phyloP scores from a whole-genome alignment of 1,140 invertebrate species.

The Drosophila sucinea region DNA sequence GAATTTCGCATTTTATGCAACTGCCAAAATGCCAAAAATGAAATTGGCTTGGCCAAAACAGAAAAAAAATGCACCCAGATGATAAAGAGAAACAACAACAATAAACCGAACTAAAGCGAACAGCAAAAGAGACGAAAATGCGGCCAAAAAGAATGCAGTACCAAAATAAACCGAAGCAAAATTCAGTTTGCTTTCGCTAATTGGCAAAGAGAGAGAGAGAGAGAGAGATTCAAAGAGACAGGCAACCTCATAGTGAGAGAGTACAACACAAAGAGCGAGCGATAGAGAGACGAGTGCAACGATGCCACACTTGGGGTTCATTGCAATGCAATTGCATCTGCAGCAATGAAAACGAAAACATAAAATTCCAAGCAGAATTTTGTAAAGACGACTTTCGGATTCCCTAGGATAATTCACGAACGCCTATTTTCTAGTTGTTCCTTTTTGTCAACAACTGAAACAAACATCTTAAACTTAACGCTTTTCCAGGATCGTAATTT shows the following conservation, averaged over 20 bases:
- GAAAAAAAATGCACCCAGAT: conserved; percentile 31
- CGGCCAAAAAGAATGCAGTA: conserved; percentile 75
- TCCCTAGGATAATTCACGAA: not conserved
- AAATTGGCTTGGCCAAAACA: conserved; percentile 56
- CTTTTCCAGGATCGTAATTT: no score
- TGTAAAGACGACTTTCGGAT: not conserved
- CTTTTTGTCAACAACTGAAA: no score
- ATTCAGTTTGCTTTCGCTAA: conserved; percentile 51
- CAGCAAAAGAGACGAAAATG: conserved; percentile 43
- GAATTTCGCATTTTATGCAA: conserved; percentile 73
- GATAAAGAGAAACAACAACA: conserved; percentile 28
- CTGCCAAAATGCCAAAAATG: conserved; percentile 59
- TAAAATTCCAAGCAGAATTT: conserved; percentile 26
- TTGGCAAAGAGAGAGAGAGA: conserved; percentile 43
- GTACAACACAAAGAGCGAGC: conserved; percentile 7
- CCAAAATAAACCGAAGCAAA: conserved; percentile 73
- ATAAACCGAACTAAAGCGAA: conserved; percentile 26
- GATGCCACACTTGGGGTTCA: conserved; percentile 55
- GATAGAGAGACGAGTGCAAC: conserved; percentile 15
- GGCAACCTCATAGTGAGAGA: conserved; percentile 9
- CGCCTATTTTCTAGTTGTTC: no score
- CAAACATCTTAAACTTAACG: no score
- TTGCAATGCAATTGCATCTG: conserved; percentile 46
- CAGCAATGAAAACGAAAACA: conserved; percentile 34
- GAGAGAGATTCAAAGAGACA: conserved; percentile 16